A percentile compares a stretch with the other conserved stretches of the same genome.
Conservation (phyloP, 1,140 invertebrate species). For the Aphelinus atriplicis region DNA sequence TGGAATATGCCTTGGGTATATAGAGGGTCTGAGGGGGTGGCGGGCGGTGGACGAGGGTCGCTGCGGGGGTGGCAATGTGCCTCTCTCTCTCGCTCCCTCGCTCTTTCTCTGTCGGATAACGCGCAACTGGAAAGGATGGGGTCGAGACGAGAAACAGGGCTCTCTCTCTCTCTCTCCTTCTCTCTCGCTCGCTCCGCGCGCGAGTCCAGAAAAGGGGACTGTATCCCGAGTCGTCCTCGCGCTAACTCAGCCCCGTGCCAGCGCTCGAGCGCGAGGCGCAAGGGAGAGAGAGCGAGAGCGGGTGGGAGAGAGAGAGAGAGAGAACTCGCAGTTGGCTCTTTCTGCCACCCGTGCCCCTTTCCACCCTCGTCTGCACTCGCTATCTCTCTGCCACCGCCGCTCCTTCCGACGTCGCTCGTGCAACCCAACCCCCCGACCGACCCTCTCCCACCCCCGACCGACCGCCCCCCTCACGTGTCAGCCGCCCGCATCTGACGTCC, state of each 20-base stretch:
- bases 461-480: conserved; percentile 37
- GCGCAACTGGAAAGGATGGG: conserved; percentile 49
- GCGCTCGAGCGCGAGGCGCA: not conserved
- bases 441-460: conserved; percentile 12
- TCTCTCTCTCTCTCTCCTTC: too few species aligned
- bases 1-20: conserved; percentile 37
- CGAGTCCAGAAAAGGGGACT: conserved; percentile 64
- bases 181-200: conserved; percentile 35
- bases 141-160: conserved; percentile 47
- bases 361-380: conserved; percentile 5
- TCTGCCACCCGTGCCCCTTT: not conserved
- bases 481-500: conserved; percentile 42
- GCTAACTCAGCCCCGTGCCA: conserved; percentile 50
- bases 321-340: not conserved
- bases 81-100: too few species aligned
- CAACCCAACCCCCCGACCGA: conserved; percentile 20
- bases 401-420: conserved; percentile 37
- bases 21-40: conserved; percentile 31
- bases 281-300: not conserved
- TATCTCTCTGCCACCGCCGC: conserved; percentile 29
- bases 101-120: conserved; percentile 32
- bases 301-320: too few species aligned
- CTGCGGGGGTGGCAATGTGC: conserved; percentile 25
- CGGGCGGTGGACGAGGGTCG: conserved; percentile 37
- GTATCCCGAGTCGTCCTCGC: conserved; percentile 56